Conservation (phyloP, 2,797 vertebrate species). For the Micropoecilia bifurca region DNA sequence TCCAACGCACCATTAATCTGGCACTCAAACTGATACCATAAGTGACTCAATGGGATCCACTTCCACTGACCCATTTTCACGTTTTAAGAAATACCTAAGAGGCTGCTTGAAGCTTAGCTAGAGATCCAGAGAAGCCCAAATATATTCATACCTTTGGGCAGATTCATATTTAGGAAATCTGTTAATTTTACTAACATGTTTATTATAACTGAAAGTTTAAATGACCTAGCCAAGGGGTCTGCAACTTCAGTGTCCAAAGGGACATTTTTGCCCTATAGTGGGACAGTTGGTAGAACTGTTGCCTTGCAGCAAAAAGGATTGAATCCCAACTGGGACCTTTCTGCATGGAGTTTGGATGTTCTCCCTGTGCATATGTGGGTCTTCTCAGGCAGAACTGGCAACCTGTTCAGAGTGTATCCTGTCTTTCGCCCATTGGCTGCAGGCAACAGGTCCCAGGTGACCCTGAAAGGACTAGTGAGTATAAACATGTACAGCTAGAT, state of each 20-base stretch:
- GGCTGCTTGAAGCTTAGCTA: not conserved
- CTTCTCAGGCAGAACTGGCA: not conserved
- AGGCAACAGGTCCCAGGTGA: too few species aligned
- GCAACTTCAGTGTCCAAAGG: not conserved
- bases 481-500: too few species aligned
- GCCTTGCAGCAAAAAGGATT: not conserved
- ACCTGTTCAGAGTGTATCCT: too few species aligned
- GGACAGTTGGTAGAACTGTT: not conserved
- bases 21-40: slow-evolving; percentile 3
- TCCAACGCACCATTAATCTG: slow-evolving; percentile 16
- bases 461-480: too few species aligned
- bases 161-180: not conserved
- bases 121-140: not conserved
- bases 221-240: not conserved
- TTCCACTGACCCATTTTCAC: slow-evolving; percentile 8
- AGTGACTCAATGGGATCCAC: slow-evolving; percentile 9
- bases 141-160: not conserved
- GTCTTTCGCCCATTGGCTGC: too few species aligned
- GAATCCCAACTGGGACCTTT: not conserved
- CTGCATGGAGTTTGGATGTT: not conserved
- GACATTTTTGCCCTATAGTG: too few species aligned
- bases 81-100: not conserved
- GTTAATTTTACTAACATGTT: not conserved
- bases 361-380: too few species aligned
- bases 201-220: not conserved